Percentiles rank a stretch among this genome's conserved stretches.
These are phyloP conservation scores for Bombus pyrosoma DNA, from an alignment of 1,140 invertebrate genomes.

Conservation along the genomic window DNA sequence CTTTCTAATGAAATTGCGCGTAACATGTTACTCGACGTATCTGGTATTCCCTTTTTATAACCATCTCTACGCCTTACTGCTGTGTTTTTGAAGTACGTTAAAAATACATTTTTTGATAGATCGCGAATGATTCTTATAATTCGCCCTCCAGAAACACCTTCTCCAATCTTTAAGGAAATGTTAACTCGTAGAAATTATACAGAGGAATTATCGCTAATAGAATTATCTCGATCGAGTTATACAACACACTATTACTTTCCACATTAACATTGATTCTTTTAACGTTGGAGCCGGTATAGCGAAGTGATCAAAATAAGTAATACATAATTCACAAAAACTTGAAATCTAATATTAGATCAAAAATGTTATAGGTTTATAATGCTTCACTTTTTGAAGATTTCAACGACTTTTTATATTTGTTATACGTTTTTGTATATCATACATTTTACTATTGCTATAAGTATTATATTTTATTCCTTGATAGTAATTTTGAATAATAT, in stretches of 20 bases:
- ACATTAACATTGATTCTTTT: background rate
- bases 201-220: background rate
- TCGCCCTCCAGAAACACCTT: too few species aligned
- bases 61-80: background rate
- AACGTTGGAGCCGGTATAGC: background rate
- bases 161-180: background rate
- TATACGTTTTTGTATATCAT: too few species aligned
- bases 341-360: too few species aligned
- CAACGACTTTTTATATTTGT: too few species aligned
- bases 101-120: background rate
- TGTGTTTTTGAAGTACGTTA: background rate
- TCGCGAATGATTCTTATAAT: background rate
- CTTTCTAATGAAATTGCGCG: constrained; percentile 1
- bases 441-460: too few species aligned
- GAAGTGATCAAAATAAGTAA: background rate
- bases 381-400: too few species aligned
- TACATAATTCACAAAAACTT: background rate
- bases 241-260: background rate
- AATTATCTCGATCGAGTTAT: background rate
- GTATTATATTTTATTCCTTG: too few species aligned
- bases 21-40: background rate
- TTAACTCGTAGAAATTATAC: background rate
- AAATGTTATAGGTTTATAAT: too few species aligned
- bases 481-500: too few species aligned
- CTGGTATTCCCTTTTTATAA: background rate